Conservation (phyloP, 2,888 invertebrate species). For the Noctua janthina region DNA sequence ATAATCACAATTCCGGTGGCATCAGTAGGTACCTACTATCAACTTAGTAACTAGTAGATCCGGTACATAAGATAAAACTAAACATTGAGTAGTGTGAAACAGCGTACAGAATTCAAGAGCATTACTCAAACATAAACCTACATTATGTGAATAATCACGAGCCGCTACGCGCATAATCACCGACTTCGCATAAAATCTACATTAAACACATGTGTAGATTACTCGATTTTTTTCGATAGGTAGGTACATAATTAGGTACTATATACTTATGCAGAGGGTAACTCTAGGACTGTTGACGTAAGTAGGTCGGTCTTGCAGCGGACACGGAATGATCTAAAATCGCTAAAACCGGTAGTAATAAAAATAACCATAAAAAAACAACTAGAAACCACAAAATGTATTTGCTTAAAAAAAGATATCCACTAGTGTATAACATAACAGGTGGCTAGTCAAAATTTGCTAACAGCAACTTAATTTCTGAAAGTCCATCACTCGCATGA, state of each 20-base stretch:
- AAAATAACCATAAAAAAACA: background rate
- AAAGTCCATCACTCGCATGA: background rate
- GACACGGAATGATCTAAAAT: background rate
- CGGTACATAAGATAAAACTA: slow-evolving; percentile 22
- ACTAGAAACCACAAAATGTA: background rate
- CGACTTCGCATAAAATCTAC: slow-evolving; percentile 29
- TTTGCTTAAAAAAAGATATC: background rate
- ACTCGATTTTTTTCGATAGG: background rate
- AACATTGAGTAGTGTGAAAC: background rate
- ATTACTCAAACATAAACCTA: slow-evolving; percentile 4
- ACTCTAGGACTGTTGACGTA: background rate
- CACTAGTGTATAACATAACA: background rate
- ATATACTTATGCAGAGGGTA: background rate
- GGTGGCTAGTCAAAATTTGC: background rate
- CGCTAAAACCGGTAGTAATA: background rate
- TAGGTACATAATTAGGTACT: background rate
- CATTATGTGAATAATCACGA: slow-evolving; percentile 10
- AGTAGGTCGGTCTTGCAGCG: background rate
- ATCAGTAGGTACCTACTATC: background rate
- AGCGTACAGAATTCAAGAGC: background rate
- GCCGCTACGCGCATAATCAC: slow-evolving; percentile 4
- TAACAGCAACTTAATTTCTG: background rate
- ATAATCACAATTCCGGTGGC: background rate
- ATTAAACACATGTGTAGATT: background rate
- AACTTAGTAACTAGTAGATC: slow-evolving; percentile 8